A percentile compares a stretch with the other conserved stretches of the same genome.
These are phyloP conservation scores for Sitta europaea DNA, from an alignment of 2,113 vertebrate genomes.

Conservation along the genomic window DNA sequence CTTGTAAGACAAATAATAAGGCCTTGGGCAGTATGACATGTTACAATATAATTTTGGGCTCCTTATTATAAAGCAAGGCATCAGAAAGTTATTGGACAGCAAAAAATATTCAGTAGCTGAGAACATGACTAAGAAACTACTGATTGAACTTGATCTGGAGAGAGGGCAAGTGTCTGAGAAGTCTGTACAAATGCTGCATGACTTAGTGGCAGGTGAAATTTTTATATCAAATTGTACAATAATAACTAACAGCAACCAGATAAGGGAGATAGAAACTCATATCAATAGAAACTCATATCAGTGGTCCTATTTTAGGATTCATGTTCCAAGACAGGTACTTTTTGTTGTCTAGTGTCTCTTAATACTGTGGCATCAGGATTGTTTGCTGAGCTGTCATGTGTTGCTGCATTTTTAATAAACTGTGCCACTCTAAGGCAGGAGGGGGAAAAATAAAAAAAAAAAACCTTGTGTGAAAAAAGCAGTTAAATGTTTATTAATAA, in stretches of 20 bases:
- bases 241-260: not conserved
- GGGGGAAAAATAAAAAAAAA: not conserved
- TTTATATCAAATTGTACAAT: slow-evolving; percentile 12
- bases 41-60: not conserved
- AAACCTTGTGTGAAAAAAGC: not conserved
- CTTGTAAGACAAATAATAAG: slow-evolving; percentile 50
- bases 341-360: not conserved
- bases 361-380: not conserved
- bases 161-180: not conserved
- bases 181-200: not conserved
- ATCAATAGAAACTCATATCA: not conserved
- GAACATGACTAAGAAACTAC: not conserved
- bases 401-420: not conserved
- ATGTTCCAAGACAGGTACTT: not conserved
- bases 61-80: slow-evolving; percentile 1
- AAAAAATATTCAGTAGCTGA: not conserved
- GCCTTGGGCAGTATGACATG: not conserved
- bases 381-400: not conserved
- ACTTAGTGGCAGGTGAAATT: not conserved
- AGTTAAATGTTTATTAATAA: not conserved
- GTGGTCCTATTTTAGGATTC: not conserved
- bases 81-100: not conserved
- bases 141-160: not conserved
- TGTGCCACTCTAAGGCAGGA: not conserved
- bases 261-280: not conserved